Percentiles rank a stretch among this genome's conserved stretches.
phyloP scores from a whole-genome alignment of 2,113 vertebrate species.

The Baryphthengus martii region DNA sequence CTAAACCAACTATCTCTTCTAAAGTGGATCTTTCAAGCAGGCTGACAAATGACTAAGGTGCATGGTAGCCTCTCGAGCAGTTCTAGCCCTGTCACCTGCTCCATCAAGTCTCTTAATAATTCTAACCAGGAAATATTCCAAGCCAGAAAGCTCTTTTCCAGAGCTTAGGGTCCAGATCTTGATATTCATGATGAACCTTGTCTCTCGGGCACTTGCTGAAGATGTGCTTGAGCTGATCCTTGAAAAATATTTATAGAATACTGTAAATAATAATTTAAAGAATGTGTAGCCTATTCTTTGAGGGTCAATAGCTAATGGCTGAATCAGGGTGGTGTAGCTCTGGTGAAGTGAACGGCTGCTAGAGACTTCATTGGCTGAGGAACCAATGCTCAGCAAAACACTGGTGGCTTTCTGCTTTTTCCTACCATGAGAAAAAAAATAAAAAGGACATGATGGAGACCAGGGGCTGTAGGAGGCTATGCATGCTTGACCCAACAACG shows the following conservation, averaged over 20 bases:
- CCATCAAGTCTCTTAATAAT: neutral
- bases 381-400: slow-evolving; percentile 18
- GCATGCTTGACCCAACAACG: neutral
- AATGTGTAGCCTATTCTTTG: neutral
- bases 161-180: neutral
- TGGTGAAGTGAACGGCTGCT: neutral
- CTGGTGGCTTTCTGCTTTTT: slow-evolving; percentile 39
- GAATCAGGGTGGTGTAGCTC: slow-evolving; percentile 29
- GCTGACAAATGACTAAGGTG: neutral
- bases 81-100: slow-evolving; percentile 4
- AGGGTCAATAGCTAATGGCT: neutral
- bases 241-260: neutral
- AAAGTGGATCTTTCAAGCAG: neutral
- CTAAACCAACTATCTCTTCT: neutral
- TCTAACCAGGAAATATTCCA: neutral
- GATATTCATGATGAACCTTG: neutral
- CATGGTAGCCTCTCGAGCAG: neutral
- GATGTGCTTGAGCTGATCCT: neutral
- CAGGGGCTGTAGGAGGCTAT: neutral
- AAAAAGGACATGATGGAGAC: neutral
- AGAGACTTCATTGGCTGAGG: slow-evolving; percentile 20
- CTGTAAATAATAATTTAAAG: neutral
- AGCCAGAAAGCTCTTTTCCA: neutral
- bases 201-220: neutral
- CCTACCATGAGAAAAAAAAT: neutral